Conservation (phyloP, 2,888 invertebrate genomes). For the Crossocerus cetratus region DNA sequence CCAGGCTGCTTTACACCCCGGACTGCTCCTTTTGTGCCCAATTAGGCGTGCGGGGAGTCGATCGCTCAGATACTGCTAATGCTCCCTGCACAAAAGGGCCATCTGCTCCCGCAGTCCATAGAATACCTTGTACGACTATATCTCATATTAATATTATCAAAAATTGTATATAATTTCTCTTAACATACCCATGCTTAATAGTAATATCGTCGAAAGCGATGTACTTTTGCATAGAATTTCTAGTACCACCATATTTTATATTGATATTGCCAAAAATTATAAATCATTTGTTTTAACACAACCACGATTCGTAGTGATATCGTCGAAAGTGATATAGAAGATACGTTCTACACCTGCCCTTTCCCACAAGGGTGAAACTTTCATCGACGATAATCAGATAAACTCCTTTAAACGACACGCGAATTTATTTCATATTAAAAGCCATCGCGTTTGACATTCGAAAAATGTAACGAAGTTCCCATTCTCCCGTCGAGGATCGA, state of each 20-base stretch:
- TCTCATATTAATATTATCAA: too few relatives aligned
- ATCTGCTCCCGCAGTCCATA: neutral
- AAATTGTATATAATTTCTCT: too few relatives aligned
- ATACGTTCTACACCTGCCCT: too few relatives aligned
- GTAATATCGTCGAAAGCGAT: too few relatives aligned
- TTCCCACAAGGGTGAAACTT: neutral
- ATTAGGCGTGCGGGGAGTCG: slow-evolving; percentile 9
- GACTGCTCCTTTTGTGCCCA: slow-evolving; percentile 15
- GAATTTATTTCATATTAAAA: neutral
- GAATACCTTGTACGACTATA: neutral
- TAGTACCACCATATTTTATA: too few relatives aligned
- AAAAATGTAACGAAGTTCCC: slow-evolving; percentile 21
- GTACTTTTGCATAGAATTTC: too few relatives aligned
- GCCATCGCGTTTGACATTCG: neutral
- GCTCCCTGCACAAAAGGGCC: neutral
- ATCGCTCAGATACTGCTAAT: slow-evolving; percentile 1
- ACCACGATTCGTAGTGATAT: too few relatives aligned
- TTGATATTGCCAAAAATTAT: too few relatives aligned
- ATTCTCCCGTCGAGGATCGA: slow-evolving; percentile 11
- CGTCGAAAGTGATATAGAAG: too few relatives aligned
- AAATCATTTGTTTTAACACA: too few relatives aligned
- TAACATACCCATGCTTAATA: too few relatives aligned
- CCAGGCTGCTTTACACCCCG: neutral
- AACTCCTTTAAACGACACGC: neutral
- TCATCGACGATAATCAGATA: neutral